Conservation (phyloP, 37 sponge, comb jelly and placozoan genomes). For the Lycopodina hypogea region DNA sequence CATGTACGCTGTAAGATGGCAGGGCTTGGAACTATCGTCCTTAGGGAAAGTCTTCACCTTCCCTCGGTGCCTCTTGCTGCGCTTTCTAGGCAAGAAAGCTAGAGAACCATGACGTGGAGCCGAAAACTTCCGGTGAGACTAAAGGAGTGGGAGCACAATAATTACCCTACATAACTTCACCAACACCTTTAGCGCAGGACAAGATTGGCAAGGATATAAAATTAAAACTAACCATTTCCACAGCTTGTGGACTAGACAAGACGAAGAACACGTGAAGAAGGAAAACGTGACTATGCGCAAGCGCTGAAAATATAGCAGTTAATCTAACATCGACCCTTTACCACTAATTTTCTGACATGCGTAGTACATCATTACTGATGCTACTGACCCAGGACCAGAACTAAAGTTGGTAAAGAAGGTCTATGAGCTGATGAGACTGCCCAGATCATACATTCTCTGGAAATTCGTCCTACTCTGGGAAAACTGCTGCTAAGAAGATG, state of each 20-base stretch:
- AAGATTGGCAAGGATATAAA: not conserved
- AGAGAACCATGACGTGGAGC: constrained; percentile 99
- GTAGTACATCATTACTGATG: no score
- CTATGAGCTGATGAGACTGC: no score
- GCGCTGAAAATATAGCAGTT: no score
- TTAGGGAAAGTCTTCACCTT: constrained; percentile 99
- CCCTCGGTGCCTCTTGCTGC: constrained; percentile 87
- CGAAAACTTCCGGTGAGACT: constrained; percentile 97
- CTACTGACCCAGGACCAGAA: no score
- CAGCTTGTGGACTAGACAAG: not conserved
- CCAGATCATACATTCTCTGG: no score
- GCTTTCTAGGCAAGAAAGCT: constrained; percentile 97
- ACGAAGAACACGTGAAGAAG: no score
- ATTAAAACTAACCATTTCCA: constrained; percentile 25
- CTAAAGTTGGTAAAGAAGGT: no score
- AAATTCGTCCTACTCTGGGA: no score
- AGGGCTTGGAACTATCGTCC: constrained; percentile 90
- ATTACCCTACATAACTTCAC: not conserved
- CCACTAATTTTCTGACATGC: no score
- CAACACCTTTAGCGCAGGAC: not conserved
- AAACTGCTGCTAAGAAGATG: no score
- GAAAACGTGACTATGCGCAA: no score
- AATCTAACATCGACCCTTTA: no score
- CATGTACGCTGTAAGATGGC: constrained; percentile 97
- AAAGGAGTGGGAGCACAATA: constrained; percentile 1